Percentiles rank a stretch among this genome's conserved stretches.
Conservation (phyloP, 2,797 vertebrate genomes). For the Bradypodion pumilum region DNA sequence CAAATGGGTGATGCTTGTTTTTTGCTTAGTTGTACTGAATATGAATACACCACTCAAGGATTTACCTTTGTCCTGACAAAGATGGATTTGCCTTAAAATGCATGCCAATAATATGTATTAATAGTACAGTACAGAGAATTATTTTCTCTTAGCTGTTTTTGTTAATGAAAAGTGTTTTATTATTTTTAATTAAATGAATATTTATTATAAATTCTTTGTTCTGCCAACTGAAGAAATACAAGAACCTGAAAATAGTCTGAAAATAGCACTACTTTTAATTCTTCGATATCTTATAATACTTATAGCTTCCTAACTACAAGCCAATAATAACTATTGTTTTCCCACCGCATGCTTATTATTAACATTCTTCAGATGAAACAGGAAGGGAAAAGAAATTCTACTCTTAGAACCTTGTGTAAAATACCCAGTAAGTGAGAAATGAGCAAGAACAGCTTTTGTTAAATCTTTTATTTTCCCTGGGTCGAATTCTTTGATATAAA, state of each 20-base stretch:
- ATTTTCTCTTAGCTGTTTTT: too few relatives aligned
- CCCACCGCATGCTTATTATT: not conserved
- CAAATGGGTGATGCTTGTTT: too few relatives aligned
- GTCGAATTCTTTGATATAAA: not conserved
- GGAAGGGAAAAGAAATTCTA: not conserved
- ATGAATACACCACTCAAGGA: too few relatives aligned
- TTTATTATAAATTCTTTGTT: too few relatives aligned
- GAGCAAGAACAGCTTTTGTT: slow-evolving; percentile 16
- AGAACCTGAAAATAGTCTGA: not conserved
- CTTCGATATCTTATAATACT: not conserved
- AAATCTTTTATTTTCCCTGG: slow-evolving; percentile 36
- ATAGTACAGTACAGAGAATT: too few relatives aligned
- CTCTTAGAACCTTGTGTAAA: not conserved
- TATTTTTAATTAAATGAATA: too few relatives aligned
- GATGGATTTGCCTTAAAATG: too few relatives aligned
- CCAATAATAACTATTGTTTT: not conserved
- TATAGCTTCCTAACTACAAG: not conserved
- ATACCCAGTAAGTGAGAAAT: not conserved
- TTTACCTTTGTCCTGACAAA: too few relatives aligned
- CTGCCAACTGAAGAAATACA: too few relatives aligned
- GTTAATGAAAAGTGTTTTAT: too few relatives aligned
- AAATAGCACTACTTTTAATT: not conserved
- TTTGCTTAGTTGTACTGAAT: too few relatives aligned
- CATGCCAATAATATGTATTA: too few relatives aligned
- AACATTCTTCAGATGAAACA: not conserved